These are phyloP conservation scores for Pelochelys cantorii DNA, from an alignment of 2,797 vertebrate genomes.

Conservation along the genomic window DNA sequence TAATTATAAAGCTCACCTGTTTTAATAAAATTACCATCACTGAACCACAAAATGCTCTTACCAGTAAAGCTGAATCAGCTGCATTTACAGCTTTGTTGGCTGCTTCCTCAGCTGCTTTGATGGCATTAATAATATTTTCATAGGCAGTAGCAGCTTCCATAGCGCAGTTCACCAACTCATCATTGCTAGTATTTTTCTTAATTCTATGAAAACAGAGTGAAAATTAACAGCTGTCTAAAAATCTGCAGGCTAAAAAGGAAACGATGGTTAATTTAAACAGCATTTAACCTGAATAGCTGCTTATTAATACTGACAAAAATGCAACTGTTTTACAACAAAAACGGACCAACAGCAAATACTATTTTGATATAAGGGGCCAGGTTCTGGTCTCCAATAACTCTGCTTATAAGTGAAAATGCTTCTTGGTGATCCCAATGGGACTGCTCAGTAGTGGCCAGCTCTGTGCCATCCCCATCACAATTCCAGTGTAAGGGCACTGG, in stretches of 20 bases:
- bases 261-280: neutral
- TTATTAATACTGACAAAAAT: neutral
- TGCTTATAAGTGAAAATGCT: neutral
- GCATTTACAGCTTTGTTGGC: constrained; percentile 88
- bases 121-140: constrained; percentile 91
- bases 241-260: neutral
- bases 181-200: constrained; percentile 86
- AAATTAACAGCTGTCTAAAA: constrained; percentile 29
- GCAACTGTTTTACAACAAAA: neutral
- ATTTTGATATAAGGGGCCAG: neutral
- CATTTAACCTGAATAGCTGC: neutral
- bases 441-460: neutral
- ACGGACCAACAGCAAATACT: neutral
- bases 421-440: neutral
- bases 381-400: neutral
- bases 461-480: neutral
- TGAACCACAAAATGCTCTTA: constrained; percentile 69
- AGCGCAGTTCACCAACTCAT: constrained; percentile 86
- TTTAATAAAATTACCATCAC: neutral
- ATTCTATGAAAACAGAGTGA: constrained; percentile 77
- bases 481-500: neutral
- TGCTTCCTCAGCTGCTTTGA: constrained; percentile 90
- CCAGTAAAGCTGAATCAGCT: constrained; percentile 87
- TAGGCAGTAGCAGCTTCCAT: constrained; percentile 91
- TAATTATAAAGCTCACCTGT: fast-evolving